These are phyloP conservation scores for Dasysyrphus tricinctus DNA, from an alignment of 2,888 invertebrate species.

Conservation along the genomic window DNA sequence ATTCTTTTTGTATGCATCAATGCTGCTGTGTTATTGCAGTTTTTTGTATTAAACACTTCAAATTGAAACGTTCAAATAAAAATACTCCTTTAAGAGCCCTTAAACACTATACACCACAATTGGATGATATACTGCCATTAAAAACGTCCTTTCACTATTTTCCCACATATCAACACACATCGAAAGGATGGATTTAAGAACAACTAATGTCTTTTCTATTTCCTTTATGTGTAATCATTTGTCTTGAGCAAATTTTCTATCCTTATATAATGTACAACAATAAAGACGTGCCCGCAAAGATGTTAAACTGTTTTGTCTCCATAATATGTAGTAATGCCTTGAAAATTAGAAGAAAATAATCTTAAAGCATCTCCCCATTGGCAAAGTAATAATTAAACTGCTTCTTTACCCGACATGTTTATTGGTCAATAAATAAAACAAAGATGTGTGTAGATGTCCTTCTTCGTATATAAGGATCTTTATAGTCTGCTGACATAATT, in stretches of 20 bases:
- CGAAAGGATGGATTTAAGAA: background rate
- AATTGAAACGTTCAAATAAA: too few relatives aligned
- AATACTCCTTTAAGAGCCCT: too few relatives aligned
- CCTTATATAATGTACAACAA: background rate
- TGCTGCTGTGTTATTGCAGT: too few relatives aligned
- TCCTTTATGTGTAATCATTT: background rate
- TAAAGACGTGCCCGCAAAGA: background rate
- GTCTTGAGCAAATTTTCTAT: slow-evolving; percentile 7
- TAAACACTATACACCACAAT: too few relatives aligned
- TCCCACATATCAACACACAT: background rate
- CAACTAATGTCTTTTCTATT: background rate
- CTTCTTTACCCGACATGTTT: slow-evolving; percentile 44
- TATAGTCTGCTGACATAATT: slow-evolving; percentile 64
- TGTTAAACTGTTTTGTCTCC: background rate
- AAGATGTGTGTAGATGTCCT: slow-evolving; percentile 9
- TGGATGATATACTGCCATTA: background rate
- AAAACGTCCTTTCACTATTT: background rate
- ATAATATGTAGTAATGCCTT: background rate
- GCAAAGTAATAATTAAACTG: slow-evolving; percentile 49
- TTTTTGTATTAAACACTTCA: too few relatives aligned
- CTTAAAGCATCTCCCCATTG: slow-evolving; percentile 8
- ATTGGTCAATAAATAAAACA: slow-evolving; percentile 68
- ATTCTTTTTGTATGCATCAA: too few relatives aligned
- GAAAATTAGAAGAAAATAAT: slow-evolving; percentile 9
- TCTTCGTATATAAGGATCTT: background rate